Evolutionary conservation across 2,797 vertebrate species (phyloP).

Genomic region (Podargus strigoides): DNA sequence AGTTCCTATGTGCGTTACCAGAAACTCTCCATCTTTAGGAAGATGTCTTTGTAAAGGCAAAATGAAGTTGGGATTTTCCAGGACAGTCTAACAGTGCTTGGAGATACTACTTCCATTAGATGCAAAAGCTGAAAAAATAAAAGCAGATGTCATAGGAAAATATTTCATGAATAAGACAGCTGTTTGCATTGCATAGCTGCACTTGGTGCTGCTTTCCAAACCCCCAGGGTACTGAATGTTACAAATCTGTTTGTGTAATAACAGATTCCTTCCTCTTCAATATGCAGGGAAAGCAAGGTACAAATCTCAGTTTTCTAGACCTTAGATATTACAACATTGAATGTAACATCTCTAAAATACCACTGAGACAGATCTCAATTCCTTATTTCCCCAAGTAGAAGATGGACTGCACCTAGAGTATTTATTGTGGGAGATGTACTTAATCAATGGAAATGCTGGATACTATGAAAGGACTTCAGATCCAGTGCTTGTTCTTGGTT

Average conservation of each 20-base stretch:
- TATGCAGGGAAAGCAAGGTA: not conserved
- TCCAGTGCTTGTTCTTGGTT: not conserved
- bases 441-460: not conserved
- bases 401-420: not conserved
- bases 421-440: not conserved
- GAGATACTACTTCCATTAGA: not conserved
- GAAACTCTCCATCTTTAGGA: not conserved
- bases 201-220: not conserved
- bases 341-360: not conserved
- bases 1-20: not conserved
- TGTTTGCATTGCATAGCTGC: not conserved
- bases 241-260: not conserved
- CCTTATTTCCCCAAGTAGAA: not conserved
- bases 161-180: not conserved
- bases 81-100: not conserved
- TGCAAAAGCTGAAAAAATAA: not conserved
- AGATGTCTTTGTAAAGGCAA: not conserved
- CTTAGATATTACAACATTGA: not conserved
- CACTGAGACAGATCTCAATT: not conserved
- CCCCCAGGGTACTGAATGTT: accelerated
- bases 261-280: not conserved
- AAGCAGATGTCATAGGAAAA: not conserved
- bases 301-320: not conserved
- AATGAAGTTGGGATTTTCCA: not conserved
- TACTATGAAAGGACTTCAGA: not conserved